A percentile compares a stretch with the other conserved stretches of the same genome.
phyloP scores from a whole-genome alignment of 2,797 vertebrate species.

The Myripristis jacobus region DNA sequence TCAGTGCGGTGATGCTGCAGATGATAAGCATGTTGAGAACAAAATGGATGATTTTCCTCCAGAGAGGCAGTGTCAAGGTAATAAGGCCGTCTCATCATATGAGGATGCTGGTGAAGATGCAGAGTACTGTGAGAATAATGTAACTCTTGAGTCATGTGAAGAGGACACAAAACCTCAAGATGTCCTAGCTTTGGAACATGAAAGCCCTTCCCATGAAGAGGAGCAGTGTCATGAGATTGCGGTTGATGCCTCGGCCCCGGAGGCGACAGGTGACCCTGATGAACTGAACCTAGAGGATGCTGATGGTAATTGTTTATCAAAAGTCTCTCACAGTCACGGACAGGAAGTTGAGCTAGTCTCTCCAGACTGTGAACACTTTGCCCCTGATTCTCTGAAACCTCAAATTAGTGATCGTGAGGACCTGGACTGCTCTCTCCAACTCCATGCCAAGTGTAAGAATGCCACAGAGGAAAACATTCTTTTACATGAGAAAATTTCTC shows the following conservation, averaged over 20 bases:
- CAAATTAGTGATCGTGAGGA: conserved; percentile 43
- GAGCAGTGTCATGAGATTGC: conserved; percentile 47
- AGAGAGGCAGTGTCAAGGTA: not conserved
- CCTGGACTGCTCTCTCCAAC: conserved; percentile 27
- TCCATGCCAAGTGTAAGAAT: conserved; percentile 46
- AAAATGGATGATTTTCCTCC: conserved; percentile 15
- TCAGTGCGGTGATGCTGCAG: conserved; percentile 10
- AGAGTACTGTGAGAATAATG: conserved; percentile 29
- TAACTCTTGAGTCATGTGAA: conserved; percentile 42
- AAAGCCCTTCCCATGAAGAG: conserved; percentile 22
- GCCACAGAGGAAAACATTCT: conserved; percentile 76
- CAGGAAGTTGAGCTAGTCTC: conserved; percentile 15
- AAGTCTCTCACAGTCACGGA: not conserved
- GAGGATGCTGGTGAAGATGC: conserved; percentile 27
- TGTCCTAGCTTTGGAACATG: not conserved
- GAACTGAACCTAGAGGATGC: not conserved
- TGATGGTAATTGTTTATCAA: conserved; percentile 30
- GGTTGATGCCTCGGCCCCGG: conserved; percentile 19
- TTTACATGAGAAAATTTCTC: conserved; percentile 77
- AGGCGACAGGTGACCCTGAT: conserved; percentile 46
- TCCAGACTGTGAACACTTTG: conserved; percentile 19
- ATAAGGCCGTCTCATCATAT: not conserved
- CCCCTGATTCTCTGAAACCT: conserved; percentile 33
- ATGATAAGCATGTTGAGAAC: conserved; percentile 23
- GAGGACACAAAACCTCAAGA: conserved; percentile 44